A percentile compares a stretch with the other conserved stretches of the same genome.
phyloP scores from a whole-genome alignment of 2,113 vertebrate genomes.

The Etheostoma spectabile region DNA sequence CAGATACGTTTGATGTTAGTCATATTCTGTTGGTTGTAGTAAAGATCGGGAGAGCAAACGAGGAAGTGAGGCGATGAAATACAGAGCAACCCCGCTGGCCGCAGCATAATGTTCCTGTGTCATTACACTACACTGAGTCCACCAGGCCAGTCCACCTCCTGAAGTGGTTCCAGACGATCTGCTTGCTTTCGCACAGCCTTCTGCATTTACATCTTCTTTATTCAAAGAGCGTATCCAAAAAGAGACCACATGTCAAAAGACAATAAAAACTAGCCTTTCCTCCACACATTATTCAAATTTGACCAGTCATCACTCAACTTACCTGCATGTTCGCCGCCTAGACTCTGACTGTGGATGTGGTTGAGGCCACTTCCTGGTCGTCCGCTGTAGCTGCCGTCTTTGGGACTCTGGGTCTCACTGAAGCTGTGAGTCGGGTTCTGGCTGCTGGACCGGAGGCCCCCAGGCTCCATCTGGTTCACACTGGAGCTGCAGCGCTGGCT shows the following conservation, averaged over 20 bases:
- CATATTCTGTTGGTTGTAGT: no score
- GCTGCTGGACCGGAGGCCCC: constrained; percentile 9
- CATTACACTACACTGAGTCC: no score
- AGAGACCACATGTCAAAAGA: neutral
- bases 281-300: neutral
- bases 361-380: constrained; percentile 4
- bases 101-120: no score
- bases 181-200: no score
- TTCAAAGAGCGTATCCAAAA: neutral
- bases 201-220: neutral
- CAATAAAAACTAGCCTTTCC: neutral
- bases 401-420: constrained; percentile 38
- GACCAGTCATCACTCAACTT: neutral
- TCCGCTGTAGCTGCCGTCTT: constrained; percentile 10
- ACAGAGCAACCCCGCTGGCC: no score
- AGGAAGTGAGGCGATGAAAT: no score
- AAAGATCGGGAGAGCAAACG: no score
- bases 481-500: constrained; percentile 23
- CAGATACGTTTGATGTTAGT: no score
- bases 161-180: no score
- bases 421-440: constrained; percentile 27
- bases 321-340: constrained; percentile 11
- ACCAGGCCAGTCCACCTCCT: no score
- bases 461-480: constrained; percentile 43
- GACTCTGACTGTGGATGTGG: constrained; percentile 21